phyloP scores from a whole-genome alignment of 2,113 vertebrate species.

The Corynorhinus townsendii region DNA sequence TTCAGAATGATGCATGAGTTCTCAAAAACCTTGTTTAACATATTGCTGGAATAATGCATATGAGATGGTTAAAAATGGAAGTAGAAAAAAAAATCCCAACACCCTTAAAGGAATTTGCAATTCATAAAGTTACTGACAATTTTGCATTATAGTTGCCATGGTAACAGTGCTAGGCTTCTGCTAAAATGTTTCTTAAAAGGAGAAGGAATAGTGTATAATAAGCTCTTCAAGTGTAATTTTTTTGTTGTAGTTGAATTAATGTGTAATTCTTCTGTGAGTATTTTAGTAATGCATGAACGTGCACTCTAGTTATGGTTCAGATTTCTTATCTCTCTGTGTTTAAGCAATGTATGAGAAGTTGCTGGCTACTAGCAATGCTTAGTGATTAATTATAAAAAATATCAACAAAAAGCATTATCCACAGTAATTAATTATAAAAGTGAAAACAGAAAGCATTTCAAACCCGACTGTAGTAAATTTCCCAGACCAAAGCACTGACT shows the following conservation, averaged over 20 bases:
- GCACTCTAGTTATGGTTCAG: conserved; percentile 25
- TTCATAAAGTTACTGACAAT: conserved; percentile 77
- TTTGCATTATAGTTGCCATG: conserved; percentile 74
- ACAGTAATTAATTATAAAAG: conserved; percentile 57
- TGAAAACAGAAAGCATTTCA: conserved; percentile 42
- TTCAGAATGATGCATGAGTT: conserved; percentile 70
- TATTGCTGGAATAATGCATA: conserved; percentile 75
- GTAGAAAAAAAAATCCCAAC: conserved; percentile 59
- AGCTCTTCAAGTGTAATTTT: conserved; percentile 74
- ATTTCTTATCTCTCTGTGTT: conserved; percentile 48
- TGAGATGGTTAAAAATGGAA: conserved; percentile 75
- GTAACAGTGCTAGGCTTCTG: conserved; percentile 70
- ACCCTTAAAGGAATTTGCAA: conserved; percentile 77
- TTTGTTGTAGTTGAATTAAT: conserved; percentile 74
- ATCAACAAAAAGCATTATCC: conserved; percentile 51
- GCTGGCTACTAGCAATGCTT: background rate
- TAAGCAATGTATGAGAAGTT: conserved; percentile 26
- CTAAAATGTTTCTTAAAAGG: conserved; percentile 72
- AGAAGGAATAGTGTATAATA: conserved; percentile 71
- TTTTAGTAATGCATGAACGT: conserved; percentile 62
- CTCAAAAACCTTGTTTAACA: conserved; percentile 72
- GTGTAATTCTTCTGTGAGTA: conserved; percentile 70
- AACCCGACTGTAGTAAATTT: background rate
- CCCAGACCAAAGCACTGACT: background rate
- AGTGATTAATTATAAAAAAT: conserved; percentile 68